Evolutionary conservation across 2,797 vertebrate species (phyloP).

Genomic region (Alfaro cultratus): DNA sequence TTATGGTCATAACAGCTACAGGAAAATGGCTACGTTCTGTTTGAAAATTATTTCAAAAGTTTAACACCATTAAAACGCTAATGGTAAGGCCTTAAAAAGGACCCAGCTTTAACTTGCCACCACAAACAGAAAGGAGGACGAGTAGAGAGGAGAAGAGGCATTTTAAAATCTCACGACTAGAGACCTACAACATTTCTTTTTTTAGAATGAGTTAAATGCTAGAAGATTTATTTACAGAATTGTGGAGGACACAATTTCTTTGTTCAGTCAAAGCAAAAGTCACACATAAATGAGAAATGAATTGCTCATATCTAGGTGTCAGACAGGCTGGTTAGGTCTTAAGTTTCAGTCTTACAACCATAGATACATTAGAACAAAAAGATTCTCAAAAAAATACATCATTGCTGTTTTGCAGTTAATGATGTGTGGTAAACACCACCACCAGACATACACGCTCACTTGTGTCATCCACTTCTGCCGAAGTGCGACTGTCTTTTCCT

Average conservation of each 20-base stretch:
- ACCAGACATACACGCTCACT: constrained; percentile 16
- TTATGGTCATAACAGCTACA: background rate
- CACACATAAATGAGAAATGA: constrained; percentile 13
- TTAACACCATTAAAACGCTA: background rate
- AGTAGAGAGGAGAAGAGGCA: background rate
- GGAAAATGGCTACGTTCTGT: background rate
- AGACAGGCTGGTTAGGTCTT: constrained; percentile 23
- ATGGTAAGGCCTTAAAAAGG: background rate
- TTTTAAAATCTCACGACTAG: background rate
- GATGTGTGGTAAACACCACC: constrained; percentile 27
- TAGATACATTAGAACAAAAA: constrained; percentile 6
- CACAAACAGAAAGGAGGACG: background rate
- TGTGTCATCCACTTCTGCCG: constrained; percentile 60
- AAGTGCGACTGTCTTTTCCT: constrained; percentile 49
- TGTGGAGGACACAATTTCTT: background rate
- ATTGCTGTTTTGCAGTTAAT: constrained; percentile 19
- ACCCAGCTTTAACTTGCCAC: background rate
- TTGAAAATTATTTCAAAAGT: background rate
- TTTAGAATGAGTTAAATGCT: background rate
- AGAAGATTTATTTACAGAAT: constrained; percentile 4
- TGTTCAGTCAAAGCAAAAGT: background rate
- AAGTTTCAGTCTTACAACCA: constrained; percentile 15
- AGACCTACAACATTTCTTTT: background rate
- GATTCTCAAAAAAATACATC: background rate
- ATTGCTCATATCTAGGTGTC: constrained; percentile 22